Percentiles rank a stretch among this genome's conserved stretches.
phyloP scores from a whole-genome alignment of 2,888 invertebrate species.

The Gerris lacustris region DNA sequence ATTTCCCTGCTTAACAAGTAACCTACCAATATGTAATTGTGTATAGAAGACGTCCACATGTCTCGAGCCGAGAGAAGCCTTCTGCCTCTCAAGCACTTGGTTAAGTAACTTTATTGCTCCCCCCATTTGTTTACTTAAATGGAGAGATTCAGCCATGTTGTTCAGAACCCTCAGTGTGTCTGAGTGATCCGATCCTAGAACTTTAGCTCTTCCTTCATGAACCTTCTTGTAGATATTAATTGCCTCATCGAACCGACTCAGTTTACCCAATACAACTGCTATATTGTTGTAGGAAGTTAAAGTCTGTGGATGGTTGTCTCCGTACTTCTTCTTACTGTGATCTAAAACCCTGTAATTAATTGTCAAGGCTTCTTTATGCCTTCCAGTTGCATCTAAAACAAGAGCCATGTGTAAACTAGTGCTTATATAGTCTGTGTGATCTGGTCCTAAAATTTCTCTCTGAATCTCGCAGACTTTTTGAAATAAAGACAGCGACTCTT shows the following conservation, averaged over 20 bases:
- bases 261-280: background rate
- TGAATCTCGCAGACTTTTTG: background rate
- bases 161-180: background rate
- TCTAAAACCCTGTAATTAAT: too few relatives aligned
- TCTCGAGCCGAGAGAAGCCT: background rate
- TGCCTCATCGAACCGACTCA: background rate
- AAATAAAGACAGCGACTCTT: background rate
- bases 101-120: background rate
- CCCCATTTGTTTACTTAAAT: background rate
- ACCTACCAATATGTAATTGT: background rate
- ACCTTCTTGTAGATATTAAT: background rate
- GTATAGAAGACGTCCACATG: background rate
- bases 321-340: background rate
- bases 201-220: background rate
- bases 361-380: background rate
- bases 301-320: background rate
- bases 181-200: background rate
- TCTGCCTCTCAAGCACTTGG: conserved; percentile 5
- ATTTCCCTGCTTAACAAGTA: background rate
- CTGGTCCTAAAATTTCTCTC: background rate
- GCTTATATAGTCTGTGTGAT: background rate
- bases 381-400: background rate
- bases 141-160: background rate
- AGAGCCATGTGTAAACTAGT: background rate
- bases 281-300: background rate